Evolutionary conservation across 37 sponge, comb jelly and placozoan species (phyloP), one percentile per base, ranked within the genome.

Genomic region (Chondrosia reniformis): DNA sequence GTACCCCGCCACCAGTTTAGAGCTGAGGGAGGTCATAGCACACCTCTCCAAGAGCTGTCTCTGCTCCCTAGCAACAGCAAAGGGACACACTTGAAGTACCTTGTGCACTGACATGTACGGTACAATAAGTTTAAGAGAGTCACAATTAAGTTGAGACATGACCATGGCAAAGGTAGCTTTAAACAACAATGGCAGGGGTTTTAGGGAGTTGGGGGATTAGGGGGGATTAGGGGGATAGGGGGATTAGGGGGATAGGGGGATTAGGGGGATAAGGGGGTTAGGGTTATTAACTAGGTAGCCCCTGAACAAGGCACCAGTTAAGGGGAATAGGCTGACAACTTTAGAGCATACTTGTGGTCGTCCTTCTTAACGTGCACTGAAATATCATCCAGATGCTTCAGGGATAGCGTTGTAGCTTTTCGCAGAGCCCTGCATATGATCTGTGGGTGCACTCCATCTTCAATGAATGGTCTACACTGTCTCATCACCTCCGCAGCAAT

Each of bases 371-470:
- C 96, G 22, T 89, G 86, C 0, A 94, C 86, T 27, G 97, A 83
- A 39, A 97, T 91, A 2, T 97, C 92, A 5, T 79, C 64, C 44
- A 97, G 81, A 15, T 85, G 92, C 74, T 66, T 45, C 32, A 97
- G 77, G 0, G 93, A 83, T 41, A 94, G 67, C 21, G 75, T 63
- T 24, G 95, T 85, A 17, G 92, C 97, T 38, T 84, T 93, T 62
- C 97, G 74, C 45, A 96, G 55, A 6, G 97, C 99, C 24, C 92
- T 85, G 45, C 89, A 85, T 7, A 99, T 93, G 58, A 99, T 76
- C 77, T 93, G 99, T 6, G 99, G 92, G 45, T 99, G 97, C 27
- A 99, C 87, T 33, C 93, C 91, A n/a, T 99, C 97, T 75, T 99
- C 99, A 25, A 99, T 84, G 81, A 88, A 99, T 0, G 92, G 86